phyloP scores from a whole-genome alignment of 1,140 invertebrate genomes.

The Plectrocnemia conspersa region DNA sequence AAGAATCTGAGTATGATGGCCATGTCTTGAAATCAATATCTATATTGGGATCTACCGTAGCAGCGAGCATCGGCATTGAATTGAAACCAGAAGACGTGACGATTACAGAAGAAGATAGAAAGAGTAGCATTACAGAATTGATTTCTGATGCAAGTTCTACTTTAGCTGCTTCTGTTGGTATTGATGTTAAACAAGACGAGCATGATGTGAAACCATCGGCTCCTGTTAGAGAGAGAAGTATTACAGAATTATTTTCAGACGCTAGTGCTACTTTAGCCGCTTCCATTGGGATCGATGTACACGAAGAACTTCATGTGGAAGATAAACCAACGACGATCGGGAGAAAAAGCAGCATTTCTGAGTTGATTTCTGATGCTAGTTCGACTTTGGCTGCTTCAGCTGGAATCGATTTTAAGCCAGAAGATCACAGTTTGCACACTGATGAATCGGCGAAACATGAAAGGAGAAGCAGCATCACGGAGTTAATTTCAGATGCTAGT shows the following conservation, averaged over 20 bases:
- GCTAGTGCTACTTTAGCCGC: slow-evolving; percentile 21
- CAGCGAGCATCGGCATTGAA: slow-evolving; percentile 23
- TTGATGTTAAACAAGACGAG: slow-evolving; percentile 24
- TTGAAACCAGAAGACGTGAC: slow-evolving; percentile 12
- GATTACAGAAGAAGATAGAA: background rate
- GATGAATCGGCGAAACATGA: slow-evolving; percentile 16
- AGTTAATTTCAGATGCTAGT: background rate
- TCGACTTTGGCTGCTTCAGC: slow-evolving; percentile 27
- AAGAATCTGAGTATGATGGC: slow-evolving; percentile 5
- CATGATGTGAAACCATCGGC: background rate
- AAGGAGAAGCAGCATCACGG: slow-evolving; percentile 14
- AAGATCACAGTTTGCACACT: slow-evolving; percentile 7
- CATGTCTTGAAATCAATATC: slow-evolving; percentile 23
- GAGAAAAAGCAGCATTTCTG: slow-evolving; percentile 4
- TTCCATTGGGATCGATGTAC: slow-evolving; percentile 7
- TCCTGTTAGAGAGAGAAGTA: background rate
- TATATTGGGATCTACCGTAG: slow-evolving; percentile 20
- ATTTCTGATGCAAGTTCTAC: slow-evolving; percentile 20
- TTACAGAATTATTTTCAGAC: slow-evolving; percentile 24
- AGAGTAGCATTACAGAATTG: slow-evolving; percentile 11
- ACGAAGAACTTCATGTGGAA: slow-evolving; percentile 19
- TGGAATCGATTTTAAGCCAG: slow-evolving; percentile 26
- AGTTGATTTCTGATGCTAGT: slow-evolving; percentile 27
- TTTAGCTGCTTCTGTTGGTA: slow-evolving; percentile 26
- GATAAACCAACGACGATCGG: slow-evolving; percentile 5